Base-by-base conservation (phyloP, 2,113 vertebrate genomes). In the Herpetotheres cachinnans region DNA sequence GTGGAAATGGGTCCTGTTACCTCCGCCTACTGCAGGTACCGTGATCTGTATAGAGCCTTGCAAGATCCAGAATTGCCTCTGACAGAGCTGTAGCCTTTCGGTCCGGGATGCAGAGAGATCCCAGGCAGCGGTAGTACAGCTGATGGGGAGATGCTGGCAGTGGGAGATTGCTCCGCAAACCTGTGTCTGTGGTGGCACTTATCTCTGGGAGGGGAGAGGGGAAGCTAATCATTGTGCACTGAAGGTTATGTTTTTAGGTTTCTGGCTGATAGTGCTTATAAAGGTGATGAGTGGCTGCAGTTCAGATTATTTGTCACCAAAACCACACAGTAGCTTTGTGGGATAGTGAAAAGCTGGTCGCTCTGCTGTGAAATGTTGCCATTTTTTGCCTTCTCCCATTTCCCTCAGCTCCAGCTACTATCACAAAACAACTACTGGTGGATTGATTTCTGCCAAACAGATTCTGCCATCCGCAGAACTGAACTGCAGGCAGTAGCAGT, bases 41-140 rank as follows among this genome's bases (percentile, higher is more conserved):
- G 10, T 0, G 0, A 1, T 0, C 0, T 42, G 42, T 42, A 14
- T 42, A 0, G 52, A 55, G 25, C 77, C 27, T 46, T 11, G 40
- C 0, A 2, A 61, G 74, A 24, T 46, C 61, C 63, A 46, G 58
- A 72, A 26, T 9, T 46, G n/a, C 24, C 36, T 70, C 83, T 26
- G 27, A 29, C 71, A 56, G 63, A 72, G 80, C 88, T 69, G 74
- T 11, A 62, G n/a, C 42, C 36, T 55, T 91, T 71, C 22, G 63
- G 17, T n/a, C 40, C 1, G 0, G 30, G n/a, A 9, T 20, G 14
- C 54, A 63, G 70, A 42, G 61, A 15, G 40, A 22, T 71, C 29
- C 11, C 27, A 61, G 66, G 29, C 3, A 2, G 59, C 3, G 1
- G 34, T 26, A 6, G 30, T 12, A 7, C 25, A 20, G 27, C 82